Base-by-base conservation (phyloP, 2,797 vertebrate genomes). In the Carduelis carduelis region DNA sequence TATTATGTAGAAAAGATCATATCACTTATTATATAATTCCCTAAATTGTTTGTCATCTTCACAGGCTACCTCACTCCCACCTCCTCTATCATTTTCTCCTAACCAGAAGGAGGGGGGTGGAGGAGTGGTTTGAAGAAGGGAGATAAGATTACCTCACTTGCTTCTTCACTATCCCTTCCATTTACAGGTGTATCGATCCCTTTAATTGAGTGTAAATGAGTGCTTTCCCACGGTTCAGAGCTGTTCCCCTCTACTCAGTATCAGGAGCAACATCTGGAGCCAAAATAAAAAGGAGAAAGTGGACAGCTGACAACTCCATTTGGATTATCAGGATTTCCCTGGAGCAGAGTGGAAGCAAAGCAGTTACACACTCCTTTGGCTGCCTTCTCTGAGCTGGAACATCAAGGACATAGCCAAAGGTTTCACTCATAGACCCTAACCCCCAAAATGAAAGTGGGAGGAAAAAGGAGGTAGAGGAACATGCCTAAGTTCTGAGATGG, bases 91-190 rank as follows among this genome's bases (percentile, higher is more conserved):
- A 39, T 7, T 61, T 63, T 43, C 49, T 32, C 35, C 60, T 41
- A 59, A 63, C 8, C 30, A 28, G 14, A 34, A 70, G 79, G 34
- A 47, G 3, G 2, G 0, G 7, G 1, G 7, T n/a, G 15, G 8
- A 49, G 22, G 4, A 9, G 12, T 30, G 11, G 16, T 57, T 64
- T 57, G 50, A 34, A 69, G 52, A 78, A 88, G 3, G 32, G 37
- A 89, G 56, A 8, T 56, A 77, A 71, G 41, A 74, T 37, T 47
- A 72, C 30, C 32, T 79, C 59, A 20, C 23, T 56, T 61, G 30
- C n/a, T 79, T 69, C 71, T 60, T 90, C 44, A 76, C 43, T 21
- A 11, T 74, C 22, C 60, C 37, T 70, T 87, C 52, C 44, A 63
- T 37, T 80, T 75, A 64, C 56, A 87, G 17, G 43, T 41, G 11